Base-by-base conservation (phyloP, 1,140 invertebrate species). In the Bombus fervidus region DNA sequence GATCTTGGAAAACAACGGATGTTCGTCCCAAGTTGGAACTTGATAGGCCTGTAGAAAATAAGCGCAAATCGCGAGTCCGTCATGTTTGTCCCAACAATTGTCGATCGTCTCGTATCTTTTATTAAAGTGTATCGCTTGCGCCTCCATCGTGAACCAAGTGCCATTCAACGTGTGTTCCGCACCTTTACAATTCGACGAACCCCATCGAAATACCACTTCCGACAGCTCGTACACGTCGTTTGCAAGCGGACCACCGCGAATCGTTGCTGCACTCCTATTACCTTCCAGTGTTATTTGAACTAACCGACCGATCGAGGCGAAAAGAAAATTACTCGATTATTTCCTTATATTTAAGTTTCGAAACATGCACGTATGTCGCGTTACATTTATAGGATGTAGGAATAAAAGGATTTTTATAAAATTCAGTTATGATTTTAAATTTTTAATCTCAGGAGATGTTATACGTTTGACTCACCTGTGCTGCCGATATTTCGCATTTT, bases 41-140 rank as follows among this genome's bases (percentile, higher is more conserved):
- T 87, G 80, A 76, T 83, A 86, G 18, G 86, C 96, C 91, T 97
- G 95, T 18, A 98, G 94, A 28, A 98, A 96, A 86, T 98, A 97
- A 1, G 96, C 97, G 2, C 97, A 95, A 0, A 98, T 97, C 1
- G 97, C 97, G 39, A 98, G 92, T 9, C 97, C 97, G 91, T 98
- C 97, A 0, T 96, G 95, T 86, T 97, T 96, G 28, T 96, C 96
- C 2, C 96, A 95, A 1, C 97, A 97, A 68, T 96, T 96, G 43
- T 96, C 94, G 87, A 97, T 95, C 12, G 95, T 96, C n/a, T 95
- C 95, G 90, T 98, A 98, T 92, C 97, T 97, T 85, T 95, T 96
- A 84, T 97, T 98, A 90, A 96, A 98, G 91, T 98, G 97, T 0
- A 98, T 97, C 31, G 97, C 96, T 92, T 98, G 97, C 34, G 97